Evolutionary conservation across 35 echinoderm and acorn worm species (phyloP), one percentile per base, ranked within the genome.

Genomic region (Ophioderma brevispina): DNA sequence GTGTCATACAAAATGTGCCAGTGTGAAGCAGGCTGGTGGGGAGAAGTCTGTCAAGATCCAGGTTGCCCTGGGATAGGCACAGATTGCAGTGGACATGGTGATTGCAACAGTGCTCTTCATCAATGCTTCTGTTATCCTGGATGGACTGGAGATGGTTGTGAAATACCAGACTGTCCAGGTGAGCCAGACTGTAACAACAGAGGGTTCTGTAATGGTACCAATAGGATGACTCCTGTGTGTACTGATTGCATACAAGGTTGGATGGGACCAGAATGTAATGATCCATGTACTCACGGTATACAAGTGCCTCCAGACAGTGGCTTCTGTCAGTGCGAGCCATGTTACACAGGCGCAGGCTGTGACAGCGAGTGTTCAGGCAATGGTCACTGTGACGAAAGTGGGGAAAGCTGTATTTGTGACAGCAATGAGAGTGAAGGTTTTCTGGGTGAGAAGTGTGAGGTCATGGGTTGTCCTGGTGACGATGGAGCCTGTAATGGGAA

Each of bases 91-190:
- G 89, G 92, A 6, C 84, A 97, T 94, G 95, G 95, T 10, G 87
- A 88, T 59, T 97, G 95, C 77, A 97, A 97, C 85, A 87, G 76
- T 52, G 95, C 78, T 32, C n/a, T 92, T 5, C 91, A 93, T 5
- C 38, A 37, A 31, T 97, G 95, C 38, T 87, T 75, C 52, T 97
- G 95, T 50, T 87, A 91, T 55, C 95, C 95, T 43, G 95, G 95
- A 30, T 97, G 95, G 95, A 90, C 64, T 56, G 95, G 95, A 14
- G 80, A 91, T 79, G 95, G 87, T 19, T 97, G 95, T 84, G 84
- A 93, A 4, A 35, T 91, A 17, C 87, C 95, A 31, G 95, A 97
- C 80, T 97, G 95, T 37, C 91, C 95, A 55, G 95, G 95, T 33
- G 89, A 85, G 31, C 95, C 95, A 33, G 91, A 92, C 41, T 97